These are phyloP conservation scores for Gonatopus flavifemur DNA, from an alignment of 1,140 invertebrate species.

Conservation along the genomic window DNA sequence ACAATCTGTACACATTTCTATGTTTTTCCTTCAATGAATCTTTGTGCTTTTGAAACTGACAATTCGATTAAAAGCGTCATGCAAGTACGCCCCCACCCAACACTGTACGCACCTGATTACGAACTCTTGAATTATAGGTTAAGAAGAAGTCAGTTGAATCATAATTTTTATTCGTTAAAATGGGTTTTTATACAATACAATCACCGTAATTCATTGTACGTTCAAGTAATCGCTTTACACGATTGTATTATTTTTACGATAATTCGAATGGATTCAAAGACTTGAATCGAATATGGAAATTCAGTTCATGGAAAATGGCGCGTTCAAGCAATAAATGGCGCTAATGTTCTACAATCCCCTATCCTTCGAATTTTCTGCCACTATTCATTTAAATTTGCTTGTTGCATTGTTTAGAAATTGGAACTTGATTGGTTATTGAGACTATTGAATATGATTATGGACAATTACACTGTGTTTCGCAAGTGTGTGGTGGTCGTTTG, in stretches of 20 bases:
- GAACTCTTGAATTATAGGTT: conserved; percentile 43
- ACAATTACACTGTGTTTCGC: neutral
- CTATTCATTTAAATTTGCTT: conserved; percentile 37
- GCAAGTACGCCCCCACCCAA: conserved; percentile 38
- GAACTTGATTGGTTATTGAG: neutral
- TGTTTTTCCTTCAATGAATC: too few relatives aligned
- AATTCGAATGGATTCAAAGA: neutral
- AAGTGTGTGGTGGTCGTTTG: neutral
- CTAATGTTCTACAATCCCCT: conserved; percentile 47
- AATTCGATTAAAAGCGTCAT: conserved; percentile 22
- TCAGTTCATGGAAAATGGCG: conserved; percentile 57
- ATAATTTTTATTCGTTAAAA: conserved; percentile 4
- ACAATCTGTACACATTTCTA: too few relatives aligned
- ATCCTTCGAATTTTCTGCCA: conserved; percentile 42
- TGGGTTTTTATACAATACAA: too few relatives aligned
- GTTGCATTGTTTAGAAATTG: conserved; percentile 21
- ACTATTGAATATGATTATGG: neutral
- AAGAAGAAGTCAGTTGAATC: conserved; percentile 25
- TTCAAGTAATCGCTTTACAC: too few relatives aligned
- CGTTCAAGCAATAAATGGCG: conserved; percentile 56
- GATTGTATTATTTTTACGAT: too few relatives aligned
- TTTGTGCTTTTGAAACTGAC: too few relatives aligned
- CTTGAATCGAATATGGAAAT: conserved; percentile 25
- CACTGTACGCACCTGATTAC: conserved; percentile 35
- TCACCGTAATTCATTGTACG: too few relatives aligned